phyloP scores from a whole-genome alignment of 2,888 invertebrate species.

The Cerceris rybyensis region DNA sequence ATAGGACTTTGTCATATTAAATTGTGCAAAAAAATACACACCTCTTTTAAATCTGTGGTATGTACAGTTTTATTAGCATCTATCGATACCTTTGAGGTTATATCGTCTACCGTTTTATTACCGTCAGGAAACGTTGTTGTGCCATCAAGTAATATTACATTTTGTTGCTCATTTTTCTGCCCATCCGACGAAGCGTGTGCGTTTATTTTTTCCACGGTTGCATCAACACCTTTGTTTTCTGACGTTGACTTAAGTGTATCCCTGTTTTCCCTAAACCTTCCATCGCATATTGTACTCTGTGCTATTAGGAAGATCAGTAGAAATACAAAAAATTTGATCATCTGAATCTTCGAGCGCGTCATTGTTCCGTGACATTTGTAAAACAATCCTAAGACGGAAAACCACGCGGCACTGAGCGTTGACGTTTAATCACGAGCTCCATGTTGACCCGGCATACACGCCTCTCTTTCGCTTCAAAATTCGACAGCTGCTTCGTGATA shows the following conservation, averaged over 20 bases:
- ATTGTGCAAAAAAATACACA: constrained; percentile 24
- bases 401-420: constrained; percentile 36
- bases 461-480: constrained; percentile 18
- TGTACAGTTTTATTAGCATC: constrained; percentile 50
- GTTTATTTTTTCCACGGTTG: constrained; percentile 18
- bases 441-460: constrained; percentile 58
- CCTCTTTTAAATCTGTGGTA: constrained; percentile 43
- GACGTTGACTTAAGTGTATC: constrained; percentile 21
- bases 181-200: constrained; percentile 20
- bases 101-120: constrained; percentile 35
- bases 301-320: constrained; percentile 65
- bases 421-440: constrained; percentile 50
- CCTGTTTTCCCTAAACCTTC: constrained; percentile 47
- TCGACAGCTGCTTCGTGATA: constrained; percentile 43
- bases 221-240: constrained; percentile 28
- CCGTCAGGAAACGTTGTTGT: constrained; percentile 11
- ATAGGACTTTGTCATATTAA: not conserved
- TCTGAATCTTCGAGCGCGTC: constrained; percentile 68
- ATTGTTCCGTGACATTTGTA: constrained; percentile 65
- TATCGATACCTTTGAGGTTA: constrained; percentile 56
- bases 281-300: constrained; percentile 61
- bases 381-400: constrained; percentile 42
- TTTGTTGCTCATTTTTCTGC: constrained; percentile 31
- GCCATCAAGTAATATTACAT: constrained; percentile 12
- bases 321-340: constrained; percentile 65